Evolutionary conservation across 1,140 invertebrate genomes (phyloP), one percentile per base, ranked within the genome.

Genomic region (Nilaparvata lugens): DNA sequence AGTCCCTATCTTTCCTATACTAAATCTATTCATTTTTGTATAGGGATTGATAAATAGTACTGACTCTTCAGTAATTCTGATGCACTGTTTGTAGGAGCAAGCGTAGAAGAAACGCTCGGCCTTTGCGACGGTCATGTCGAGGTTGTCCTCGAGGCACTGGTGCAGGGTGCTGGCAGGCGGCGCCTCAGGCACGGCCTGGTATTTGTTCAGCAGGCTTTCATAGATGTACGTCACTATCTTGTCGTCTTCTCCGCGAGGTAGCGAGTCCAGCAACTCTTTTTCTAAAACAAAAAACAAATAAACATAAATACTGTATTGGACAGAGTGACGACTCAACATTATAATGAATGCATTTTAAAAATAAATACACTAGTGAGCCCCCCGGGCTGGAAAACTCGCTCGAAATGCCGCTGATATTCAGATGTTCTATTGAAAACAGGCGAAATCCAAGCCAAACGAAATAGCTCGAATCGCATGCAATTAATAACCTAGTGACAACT

Each of bases 71-170:
- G 87, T 84, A n/a, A 92, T 78, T 45, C 82, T 80, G 64, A 82
- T 83, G 71, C 88, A 88, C 63, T 83, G 78, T 61, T 84, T 82
- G 72, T 92, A 93, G 74, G 93, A 84, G 75, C 90, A 93, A 71
- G 92, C 92, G 69, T 93, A 93, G 73, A 91, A 93, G 63, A 84
- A 79, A 70, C 85, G 79, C 68, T 94, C 91, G 1, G 91, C 90
- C 67, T 85, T 76, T 5, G 83, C 80, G 1, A 90, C 87, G 59
- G 85, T 73, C 19, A 91, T 76, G 72, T 94, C 91, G 11, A 90
- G 76, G 75, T 91, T 93, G 7, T 81, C 77, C 61, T 77, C 73
- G 19, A 93, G 42, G 18, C 42, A 16, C 21, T 58, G 61, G 31
- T 64, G 65, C 11, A 59, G 62, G 9, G 52, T 35, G 42, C 28